phyloP scores from a whole-genome alignment of 2,888 invertebrate genomes.

The Tenodera sinensis region DNA sequence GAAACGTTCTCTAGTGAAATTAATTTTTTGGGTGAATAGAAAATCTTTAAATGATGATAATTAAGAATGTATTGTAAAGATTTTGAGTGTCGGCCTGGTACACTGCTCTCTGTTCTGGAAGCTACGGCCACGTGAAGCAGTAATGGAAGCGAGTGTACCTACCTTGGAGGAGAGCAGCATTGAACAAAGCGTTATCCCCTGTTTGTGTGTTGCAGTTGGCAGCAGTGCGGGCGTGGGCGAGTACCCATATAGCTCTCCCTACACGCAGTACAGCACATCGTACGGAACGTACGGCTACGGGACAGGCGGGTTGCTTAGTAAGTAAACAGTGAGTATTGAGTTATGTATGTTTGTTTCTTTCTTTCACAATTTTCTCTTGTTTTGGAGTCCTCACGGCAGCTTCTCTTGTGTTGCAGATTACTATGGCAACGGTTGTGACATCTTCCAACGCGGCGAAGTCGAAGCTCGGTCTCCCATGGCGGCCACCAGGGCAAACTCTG shows the following conservation, averaged over 20 bases:
- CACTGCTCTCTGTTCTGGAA: too few relatives aligned
- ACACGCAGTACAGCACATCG: conserved; percentile 72
- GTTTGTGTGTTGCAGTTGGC: background rate
- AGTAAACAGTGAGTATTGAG: conserved; percentile 50
- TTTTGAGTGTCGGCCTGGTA: too few relatives aligned
- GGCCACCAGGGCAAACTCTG: conserved; percentile 61
- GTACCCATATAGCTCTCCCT: conserved; percentile 68
- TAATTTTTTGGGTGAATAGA: too few relatives aligned
- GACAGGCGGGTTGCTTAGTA: conserved; percentile 55
- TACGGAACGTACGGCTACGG: conserved; percentile 52
- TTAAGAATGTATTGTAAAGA: too few relatives aligned
- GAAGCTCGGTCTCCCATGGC: conserved; percentile 59
- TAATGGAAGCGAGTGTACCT: too few relatives aligned
- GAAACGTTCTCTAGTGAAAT: too few relatives aligned
- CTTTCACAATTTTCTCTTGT: background rate
- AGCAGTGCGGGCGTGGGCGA: conserved; percentile 47
- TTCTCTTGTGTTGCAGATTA: conserved; percentile 59
- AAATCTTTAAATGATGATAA: too few relatives aligned
- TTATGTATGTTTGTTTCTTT: background rate
- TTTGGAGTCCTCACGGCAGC: conserved; percentile 43
- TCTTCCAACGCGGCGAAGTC: conserved; percentile 32
- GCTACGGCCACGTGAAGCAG: too few relatives aligned
- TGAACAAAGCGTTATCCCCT: too few relatives aligned
- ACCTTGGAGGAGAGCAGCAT: too few relatives aligned
- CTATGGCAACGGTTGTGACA: conserved; percentile 33